phyloP scores from a whole-genome alignment of 2,888 invertebrate genomes.

The Tachystola acroxantha region DNA sequence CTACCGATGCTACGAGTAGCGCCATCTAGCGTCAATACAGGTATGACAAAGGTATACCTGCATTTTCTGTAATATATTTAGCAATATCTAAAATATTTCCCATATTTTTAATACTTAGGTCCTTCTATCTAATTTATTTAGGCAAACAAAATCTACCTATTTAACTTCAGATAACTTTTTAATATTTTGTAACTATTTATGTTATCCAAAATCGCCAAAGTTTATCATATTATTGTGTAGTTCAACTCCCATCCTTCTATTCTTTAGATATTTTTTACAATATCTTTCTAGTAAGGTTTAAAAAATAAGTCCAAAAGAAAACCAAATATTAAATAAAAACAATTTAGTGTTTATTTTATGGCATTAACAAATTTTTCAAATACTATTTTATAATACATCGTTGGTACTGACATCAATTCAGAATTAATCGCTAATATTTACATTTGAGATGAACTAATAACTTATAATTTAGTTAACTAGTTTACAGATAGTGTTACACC shows the following conservation, averaged over 20 bases:
- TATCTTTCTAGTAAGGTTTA: too few species aligned
- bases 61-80: not conserved
- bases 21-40: not conserved
- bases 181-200: too few species aligned
- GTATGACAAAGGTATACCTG: not conserved
- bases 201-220: too few species aligned
- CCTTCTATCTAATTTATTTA: too few species aligned
- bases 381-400: constrained; percentile 61
- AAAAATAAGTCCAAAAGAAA: too few species aligned
- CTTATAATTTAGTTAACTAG: constrained; percentile 56
- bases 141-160: too few species aligned
- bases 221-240: too few species aligned
- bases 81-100: too few species aligned
- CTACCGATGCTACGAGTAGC: not conserved
- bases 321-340: constrained; percentile 66
- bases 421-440: constrained; percentile 63
- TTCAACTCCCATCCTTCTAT: too few species aligned
- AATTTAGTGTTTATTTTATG: constrained; percentile 69
- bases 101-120: too few species aligned
- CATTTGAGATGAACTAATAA: constrained; percentile 49
- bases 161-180: too few species aligned
- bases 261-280: too few species aligned
- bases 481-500: constrained; percentile 47
- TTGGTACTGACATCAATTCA: constrained; percentile 70
- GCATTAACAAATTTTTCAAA: constrained; percentile 66